A percentile compares a stretch with the other conserved stretches of the same genome.
Evolutionary conservation across 2,888 invertebrate genomes (phyloP).

Genomic region (Callosobruchus maculatus): DNA sequence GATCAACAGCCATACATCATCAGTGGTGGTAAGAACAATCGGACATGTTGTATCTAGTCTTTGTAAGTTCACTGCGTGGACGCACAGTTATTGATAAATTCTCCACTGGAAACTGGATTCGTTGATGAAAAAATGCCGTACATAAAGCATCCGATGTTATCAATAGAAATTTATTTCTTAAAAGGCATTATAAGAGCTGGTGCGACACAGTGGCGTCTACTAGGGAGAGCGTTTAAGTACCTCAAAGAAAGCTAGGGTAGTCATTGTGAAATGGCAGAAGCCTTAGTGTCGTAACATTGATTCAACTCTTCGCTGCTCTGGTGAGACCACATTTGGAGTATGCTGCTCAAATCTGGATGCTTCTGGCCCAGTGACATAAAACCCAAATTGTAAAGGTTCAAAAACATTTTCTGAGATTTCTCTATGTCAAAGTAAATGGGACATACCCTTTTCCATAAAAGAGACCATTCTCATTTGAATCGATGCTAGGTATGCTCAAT

Average conservation of each 20-base stretch:
- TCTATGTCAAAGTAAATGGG: too few relatives aligned
- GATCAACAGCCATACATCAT: not conserved
- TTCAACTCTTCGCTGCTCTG: too few relatives aligned
- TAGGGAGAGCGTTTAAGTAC: not conserved
- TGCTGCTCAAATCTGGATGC: too few relatives aligned
- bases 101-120: not conserved
- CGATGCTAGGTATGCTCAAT: too few relatives aligned
- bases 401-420: too few relatives aligned
- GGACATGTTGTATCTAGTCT: not conserved
- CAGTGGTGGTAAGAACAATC: not conserved
- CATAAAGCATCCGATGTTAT: constrained; percentile 17
- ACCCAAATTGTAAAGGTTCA: too few relatives aligned
- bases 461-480: too few relatives aligned
- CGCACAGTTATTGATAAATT: not conserved
- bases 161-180: constrained; percentile 19
- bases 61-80: not conserved
- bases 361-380: too few relatives aligned
- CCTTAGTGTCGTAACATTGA: too few relatives aligned
- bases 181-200: constrained; percentile 17
- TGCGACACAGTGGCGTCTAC: constrained; percentile 8
- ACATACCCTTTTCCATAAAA: too few relatives aligned
- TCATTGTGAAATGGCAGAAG: too few relatives aligned
- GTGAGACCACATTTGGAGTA: too few relatives aligned
- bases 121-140: not conserved
- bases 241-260: not conserved